Evolutionary conservation across 1,140 invertebrate genomes (phyloP), one percentile per base, ranked within the genome.

Genomic region (Cylas formicarius): DNA sequence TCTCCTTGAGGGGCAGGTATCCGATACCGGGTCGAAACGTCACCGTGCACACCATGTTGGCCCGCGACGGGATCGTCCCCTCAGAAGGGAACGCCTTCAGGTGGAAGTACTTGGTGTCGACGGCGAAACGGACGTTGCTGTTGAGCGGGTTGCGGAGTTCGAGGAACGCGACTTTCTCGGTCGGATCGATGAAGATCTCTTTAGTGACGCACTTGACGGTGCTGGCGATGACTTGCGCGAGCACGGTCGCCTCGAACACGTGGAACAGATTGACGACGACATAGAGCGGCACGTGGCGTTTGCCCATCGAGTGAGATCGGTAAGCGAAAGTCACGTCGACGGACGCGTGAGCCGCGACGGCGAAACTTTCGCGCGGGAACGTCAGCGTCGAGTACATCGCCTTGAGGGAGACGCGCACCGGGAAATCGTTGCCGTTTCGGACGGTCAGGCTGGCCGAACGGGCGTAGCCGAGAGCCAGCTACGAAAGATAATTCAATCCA

Each of bases 131-230:
- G 8, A 55, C 48, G 18, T 32, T 35, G 14, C 46, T 46, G 34
- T 57, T 57, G 4, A 57, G 42, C 2, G 49, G 48, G 36, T 57
- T 57, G 11, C 22, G 18, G 13, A 57, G 11, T 35, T 57, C 49
- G n/a, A 57, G 38, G 33, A 45, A 48, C 0, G 37, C 34, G 1
- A 19, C 28, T 20, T 53, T 39, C 13, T 34, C 36, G 2, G 20
- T 37, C 2, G 45, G 36, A 8, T 24, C 24, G n/a, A 49, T 49
- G 2, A 11, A 18, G 14, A 53, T 36, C 17, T 48, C 31, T 29
- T 31, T 48, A n/a, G 21, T 39, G 1, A 23, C 5, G 13, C 43
- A 36, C 13, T 40, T 35, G 0, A 56, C 43, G 0, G 48, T 52
- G 18, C 46, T 53, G 8, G 53, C 37, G 1, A 49, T 51, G 19